Evolutionary conservation across 2,797 vertebrate species (phyloP).

Genomic region (Perodicticus potto): DNA sequence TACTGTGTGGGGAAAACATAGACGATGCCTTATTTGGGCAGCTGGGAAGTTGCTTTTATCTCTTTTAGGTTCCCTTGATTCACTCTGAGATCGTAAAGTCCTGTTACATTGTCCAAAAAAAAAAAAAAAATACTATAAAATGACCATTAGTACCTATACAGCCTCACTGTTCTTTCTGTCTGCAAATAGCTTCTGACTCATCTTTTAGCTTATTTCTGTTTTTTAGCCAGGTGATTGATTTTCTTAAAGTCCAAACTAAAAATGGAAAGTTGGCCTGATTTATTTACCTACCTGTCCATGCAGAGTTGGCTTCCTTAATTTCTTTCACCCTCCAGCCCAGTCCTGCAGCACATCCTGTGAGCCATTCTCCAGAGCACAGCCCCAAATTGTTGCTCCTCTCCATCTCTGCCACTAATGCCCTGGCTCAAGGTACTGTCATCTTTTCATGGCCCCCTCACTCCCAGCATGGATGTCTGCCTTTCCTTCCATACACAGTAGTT

Average conservation of each 20-base stretch:
- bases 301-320: neutral
- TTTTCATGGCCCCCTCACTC: neutral
- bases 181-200: constrained; percentile 29
- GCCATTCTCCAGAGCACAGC: neutral
- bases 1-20: neutral
- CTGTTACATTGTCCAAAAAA: neutral
- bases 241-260: constrained; percentile 41
- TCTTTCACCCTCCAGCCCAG: neutral
- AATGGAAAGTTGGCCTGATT: neutral
- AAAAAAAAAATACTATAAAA: neutral
- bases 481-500: neutral
- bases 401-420: too few species aligned
- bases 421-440: too few species aligned
- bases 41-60: neutral
- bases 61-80: neutral
- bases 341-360: neutral
- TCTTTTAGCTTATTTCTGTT: neutral
- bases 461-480: too few species aligned
- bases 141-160: neutral
- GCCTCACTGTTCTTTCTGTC: neutral
- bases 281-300: neutral
- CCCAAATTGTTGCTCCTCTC: neutral
- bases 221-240: neutral
- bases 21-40: neutral
- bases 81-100: neutral